Evolutionary conservation across 2,888 invertebrate genomes (phyloP), one percentile per base, ranked within the genome.

Genomic region (Glyphotaelius pellucidus): DNA sequence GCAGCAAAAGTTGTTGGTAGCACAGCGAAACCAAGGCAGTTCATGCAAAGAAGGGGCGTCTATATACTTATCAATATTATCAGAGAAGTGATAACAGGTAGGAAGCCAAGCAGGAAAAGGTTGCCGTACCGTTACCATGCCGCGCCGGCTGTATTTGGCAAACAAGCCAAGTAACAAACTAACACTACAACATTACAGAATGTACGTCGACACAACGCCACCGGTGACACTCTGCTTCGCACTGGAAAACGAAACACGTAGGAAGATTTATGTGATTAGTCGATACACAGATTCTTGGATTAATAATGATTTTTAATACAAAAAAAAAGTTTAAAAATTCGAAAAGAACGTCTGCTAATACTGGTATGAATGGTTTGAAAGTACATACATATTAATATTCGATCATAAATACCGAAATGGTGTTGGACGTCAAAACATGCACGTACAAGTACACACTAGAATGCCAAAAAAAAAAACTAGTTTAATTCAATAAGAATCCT

Each of bases 401-500:
- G 35, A 83, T 52, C 52, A 52, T 35, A 35, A 83, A 83, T 35
- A 19, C 83, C 1, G 35, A 32, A 35, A 83, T 35, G n/a, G 35
- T 12, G 32, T 38, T 32, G 81, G 47, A 87, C 30, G 31, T 31
- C n/a, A 31, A 19, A 87, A 87, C 67, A 30, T 67, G 87, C 30
- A 19, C 31, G 30, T 30, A 52, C 30, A 3, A 2, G 9, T 38
- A 9, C 9, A 87, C 42, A 87, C 67, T 25, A 67, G 67, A 81
- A 32, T 35, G 19, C 19, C 15, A 89, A 89, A 79, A 81, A 89
- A 89, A 79, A 81, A 91, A 91, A 91, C 89, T 52, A 83, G 91
- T 91, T 91, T 91, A 89, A 91, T 91, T 91, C 89, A 84, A 80
- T 91, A 67, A 31, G 83, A 89, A 91, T 91, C 91, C 91, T 91